phyloP scores from a whole-genome alignment of 1,140 invertebrate species.

The Acromyrmex charruanus region DNA sequence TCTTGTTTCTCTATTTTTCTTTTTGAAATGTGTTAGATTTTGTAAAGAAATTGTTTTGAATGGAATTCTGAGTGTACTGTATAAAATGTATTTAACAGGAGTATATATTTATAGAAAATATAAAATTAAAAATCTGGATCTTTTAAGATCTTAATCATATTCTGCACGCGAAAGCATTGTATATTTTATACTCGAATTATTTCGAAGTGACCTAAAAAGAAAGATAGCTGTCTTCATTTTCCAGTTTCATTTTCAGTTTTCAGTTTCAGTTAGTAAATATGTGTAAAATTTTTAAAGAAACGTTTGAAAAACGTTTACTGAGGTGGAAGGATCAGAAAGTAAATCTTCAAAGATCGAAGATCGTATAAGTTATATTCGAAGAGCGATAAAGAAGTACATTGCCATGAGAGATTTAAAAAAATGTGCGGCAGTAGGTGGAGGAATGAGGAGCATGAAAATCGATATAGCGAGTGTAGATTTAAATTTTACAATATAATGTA shows the following conservation, averaged over 20 bases:
- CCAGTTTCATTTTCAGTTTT: not conserved
- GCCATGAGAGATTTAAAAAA: not conserved
- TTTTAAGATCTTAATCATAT: not conserved
- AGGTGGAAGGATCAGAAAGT: slow-evolving; percentile 8
- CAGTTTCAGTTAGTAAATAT: not conserved
- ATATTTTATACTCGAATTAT: slow-evolving; percentile 30
- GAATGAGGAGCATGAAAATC: slow-evolving; percentile 11
- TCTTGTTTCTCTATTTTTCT: not conserved
- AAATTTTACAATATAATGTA: slow-evolving; percentile 39
- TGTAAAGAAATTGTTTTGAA: not conserved
- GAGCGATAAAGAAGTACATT: not conserved
- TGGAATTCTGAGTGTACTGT: not conserved
- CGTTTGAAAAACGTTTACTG: not conserved
- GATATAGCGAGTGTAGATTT: slow-evolving; percentile 26
- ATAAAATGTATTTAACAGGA: slow-evolving; percentile 11
- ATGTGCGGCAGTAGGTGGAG: not conserved
- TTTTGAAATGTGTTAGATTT: not conserved
- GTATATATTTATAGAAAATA: not conserved
- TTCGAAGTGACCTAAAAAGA: not conserved
- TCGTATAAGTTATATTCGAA: not conserved
- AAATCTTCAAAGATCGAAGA: slow-evolving; percentile 38
- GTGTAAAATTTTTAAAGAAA: not conserved
- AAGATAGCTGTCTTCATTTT: not conserved
- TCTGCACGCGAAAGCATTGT: not conserved
- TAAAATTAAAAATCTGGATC: slow-evolving; percentile 22